A percentile compares a stretch with the other conserved stretches of the same genome.
These are phyloP conservation scores for Euzetes globulus DNA, from an alignment of 2,888 invertebrate genomes.

Conservation along the genomic window DNA sequence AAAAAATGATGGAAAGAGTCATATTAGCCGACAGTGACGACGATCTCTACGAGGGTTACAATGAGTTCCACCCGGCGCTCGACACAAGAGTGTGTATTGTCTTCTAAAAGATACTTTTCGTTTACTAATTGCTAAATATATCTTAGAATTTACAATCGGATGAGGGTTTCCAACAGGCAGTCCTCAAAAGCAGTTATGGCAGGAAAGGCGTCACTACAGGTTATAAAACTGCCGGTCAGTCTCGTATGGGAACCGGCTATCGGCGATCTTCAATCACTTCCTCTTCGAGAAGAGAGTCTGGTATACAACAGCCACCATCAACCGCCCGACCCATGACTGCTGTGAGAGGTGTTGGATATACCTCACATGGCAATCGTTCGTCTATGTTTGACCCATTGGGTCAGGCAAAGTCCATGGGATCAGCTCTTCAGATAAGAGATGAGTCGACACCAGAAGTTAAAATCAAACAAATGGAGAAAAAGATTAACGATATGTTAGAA, in stretches of 20 bases:
- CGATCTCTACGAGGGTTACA: slow-evolving; percentile 61
- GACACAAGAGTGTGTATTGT: slow-evolving; percentile 49
- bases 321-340: slow-evolving; percentile 82
- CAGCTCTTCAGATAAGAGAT: slow-evolving; percentile 47
- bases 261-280: slow-evolving; percentile 11
- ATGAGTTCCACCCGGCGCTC: slow-evolving; percentile 60
- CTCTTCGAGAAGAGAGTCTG: slow-evolving; percentile 37
- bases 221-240: slow-evolving; percentile 44
- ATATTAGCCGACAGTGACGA: slow-evolving; percentile 46
- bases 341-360: slow-evolving; percentile 90
- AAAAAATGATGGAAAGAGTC: slow-evolving; percentile 31
- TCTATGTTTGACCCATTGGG: slow-evolving; percentile 65
- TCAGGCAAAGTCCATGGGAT: slow-evolving; percentile 56
- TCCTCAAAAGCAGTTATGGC: slow-evolving; percentile 62
- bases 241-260: slow-evolving; percentile 40
- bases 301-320: slow-evolving; percentile 25
- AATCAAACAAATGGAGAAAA: slow-evolving; percentile 75
- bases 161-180: slow-evolving; percentile 65
- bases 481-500: slow-evolving; percentile 80
- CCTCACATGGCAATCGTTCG: slow-evolving; percentile 53
- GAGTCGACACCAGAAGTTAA: slow-evolving; percentile 66
- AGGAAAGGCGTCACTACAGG: slow-evolving; percentile 49
- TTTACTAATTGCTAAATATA: not conserved
- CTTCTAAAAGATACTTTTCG: not conserved
- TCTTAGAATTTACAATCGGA: slow-evolving; percentile 61